phyloP scores from a whole-genome alignment of 2,888 invertebrate species.

The Teinopalpus imperialis region DNA sequence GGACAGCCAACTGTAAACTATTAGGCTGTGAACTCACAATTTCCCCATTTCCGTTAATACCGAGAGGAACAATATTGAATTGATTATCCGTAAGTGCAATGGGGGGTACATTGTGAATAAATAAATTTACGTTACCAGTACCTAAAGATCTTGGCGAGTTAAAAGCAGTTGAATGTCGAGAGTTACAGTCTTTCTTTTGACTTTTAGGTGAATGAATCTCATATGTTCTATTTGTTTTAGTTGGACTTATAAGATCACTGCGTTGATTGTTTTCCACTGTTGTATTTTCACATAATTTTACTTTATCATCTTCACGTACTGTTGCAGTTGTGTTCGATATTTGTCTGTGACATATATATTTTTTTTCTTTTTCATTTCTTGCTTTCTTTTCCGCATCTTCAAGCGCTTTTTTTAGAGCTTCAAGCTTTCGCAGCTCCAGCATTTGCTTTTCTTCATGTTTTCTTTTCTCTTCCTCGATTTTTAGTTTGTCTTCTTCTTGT shows the following conservation, averaged over 20 bases:
- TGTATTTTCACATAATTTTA: slow-evolving; percentile 42
- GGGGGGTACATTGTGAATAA: slow-evolving; percentile 70
- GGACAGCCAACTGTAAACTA: slow-evolving; percentile 82
- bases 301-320: slow-evolving; percentile 38
- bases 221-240: slow-evolving; percentile 68
- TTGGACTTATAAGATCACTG: slow-evolving; percentile 54
- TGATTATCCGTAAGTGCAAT: slow-evolving; percentile 66
- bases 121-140: slow-evolving; percentile 67
- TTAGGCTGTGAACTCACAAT: slow-evolving; percentile 64
- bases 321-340: slow-evolving; percentile 37
- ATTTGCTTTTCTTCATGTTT: slow-evolving; percentile 86
- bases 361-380: slow-evolving; percentile 84
- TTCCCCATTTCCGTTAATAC: slow-evolving; percentile 63
- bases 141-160: slow-evolving; percentile 69
- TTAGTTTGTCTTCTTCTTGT: slow-evolving; percentile 85
- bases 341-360: slow-evolving; percentile 59
- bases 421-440: slow-evolving; percentile 86
- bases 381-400: slow-evolving; percentile 90
- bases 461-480: slow-evolving; percentile 87
- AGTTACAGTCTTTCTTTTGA: slow-evolving; percentile 60
- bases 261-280: slow-evolving; percentile 38
- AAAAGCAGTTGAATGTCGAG: slow-evolving; percentile 66
- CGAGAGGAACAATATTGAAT: slow-evolving; percentile 71
- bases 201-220: slow-evolving; percentile 68
- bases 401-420: slow-evolving; percentile 88